A percentile compares a stretch with the other conserved stretches of the same genome.
Conservation (phyloP, 1,140 invertebrate species). For the Macrobrachium nipponense region DNA sequence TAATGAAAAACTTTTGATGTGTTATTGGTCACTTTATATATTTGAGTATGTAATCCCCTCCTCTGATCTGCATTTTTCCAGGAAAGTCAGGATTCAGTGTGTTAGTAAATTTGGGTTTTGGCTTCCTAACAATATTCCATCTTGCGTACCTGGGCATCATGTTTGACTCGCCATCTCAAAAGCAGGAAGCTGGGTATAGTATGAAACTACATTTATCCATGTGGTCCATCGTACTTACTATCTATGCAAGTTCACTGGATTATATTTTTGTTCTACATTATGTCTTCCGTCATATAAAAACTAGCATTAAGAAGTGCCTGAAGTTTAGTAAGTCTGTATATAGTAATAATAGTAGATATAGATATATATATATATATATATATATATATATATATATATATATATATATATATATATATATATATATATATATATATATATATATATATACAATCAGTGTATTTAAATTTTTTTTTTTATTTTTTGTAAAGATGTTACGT, state of each 20-base stretch:
- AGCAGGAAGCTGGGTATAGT: conserved; percentile 76
- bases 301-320: no score
- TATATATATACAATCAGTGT: no score
- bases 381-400: no score
- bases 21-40: no score
- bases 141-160: conserved; percentile 89
- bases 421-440: no score
- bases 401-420: no score
- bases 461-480: no score
- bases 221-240: conserved; percentile 83
- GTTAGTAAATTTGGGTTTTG: conserved; percentile 12
- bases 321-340: no score
- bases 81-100: conserved; percentile 27
- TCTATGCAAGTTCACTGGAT: conserved; percentile 85
- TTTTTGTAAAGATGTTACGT: no score
- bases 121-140: conserved; percentile 80
- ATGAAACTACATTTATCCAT: conserved; percentile 80
- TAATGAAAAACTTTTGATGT: no score
- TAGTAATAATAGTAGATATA: no score
- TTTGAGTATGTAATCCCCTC: neutral
- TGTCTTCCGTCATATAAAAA: conserved; percentile 45
- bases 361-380: no score
- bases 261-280: conserved; percentile 45
- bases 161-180: conserved; percentile 81
- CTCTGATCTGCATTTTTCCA: conserved; percentile 11